These are phyloP conservation scores for Charadrius vociferus DNA, from an alignment of 2,113 vertebrate genomes.

Conservation along the genomic window DNA sequence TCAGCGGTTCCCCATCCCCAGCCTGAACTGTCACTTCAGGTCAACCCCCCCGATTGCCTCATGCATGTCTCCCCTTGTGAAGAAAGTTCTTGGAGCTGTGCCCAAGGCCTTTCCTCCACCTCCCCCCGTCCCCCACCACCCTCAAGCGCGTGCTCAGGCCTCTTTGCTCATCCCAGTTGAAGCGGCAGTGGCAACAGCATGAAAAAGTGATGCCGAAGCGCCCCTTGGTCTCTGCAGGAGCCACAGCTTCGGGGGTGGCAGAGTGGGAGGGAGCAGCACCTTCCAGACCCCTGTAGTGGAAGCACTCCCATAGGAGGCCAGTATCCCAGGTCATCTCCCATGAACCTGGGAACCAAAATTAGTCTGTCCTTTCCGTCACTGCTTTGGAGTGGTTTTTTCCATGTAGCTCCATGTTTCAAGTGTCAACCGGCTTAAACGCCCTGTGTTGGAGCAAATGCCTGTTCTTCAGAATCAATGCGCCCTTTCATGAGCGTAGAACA, in stretches of 20 bases:
- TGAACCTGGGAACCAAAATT: background rate
- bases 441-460: fast-evolving
- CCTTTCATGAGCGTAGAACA: background rate
- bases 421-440: background rate
- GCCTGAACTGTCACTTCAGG: background rate
- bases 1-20: background rate
- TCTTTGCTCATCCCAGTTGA: background rate
- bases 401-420: background rate
- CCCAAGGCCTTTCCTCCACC: background rate
- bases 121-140: background rate
- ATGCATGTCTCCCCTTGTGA: background rate
- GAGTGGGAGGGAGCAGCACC: fast-evolving
- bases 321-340: background rate
- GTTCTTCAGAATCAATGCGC: background rate
- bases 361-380: background rate
- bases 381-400: background rate
- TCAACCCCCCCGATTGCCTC: fast-evolving
- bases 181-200: background rate
- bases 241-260: fast-evolving
- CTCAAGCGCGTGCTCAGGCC: background rate
- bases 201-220: background rate
- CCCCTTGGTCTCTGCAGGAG: background rate
- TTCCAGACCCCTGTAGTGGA: background rate
- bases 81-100: background rate
- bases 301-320: fast-evolving